Base-by-base conservation (phyloP, 2,797 vertebrate genomes). In the Hyperoplus lanceolatus region DNA sequence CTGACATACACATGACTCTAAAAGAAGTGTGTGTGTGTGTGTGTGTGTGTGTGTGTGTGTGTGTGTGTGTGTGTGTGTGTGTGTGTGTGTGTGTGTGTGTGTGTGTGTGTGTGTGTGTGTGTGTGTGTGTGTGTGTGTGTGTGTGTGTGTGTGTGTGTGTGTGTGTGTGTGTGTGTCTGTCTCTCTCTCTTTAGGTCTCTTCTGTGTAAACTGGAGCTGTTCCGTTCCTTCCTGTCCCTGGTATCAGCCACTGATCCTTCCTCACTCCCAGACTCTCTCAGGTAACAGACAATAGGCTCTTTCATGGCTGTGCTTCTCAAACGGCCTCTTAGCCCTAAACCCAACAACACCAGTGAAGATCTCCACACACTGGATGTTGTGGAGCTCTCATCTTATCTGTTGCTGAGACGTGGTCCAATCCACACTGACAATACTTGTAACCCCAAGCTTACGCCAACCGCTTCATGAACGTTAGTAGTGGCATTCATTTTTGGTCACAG, bases 131-230 rank as follows among this genome's bases (percentile, higher is more conserved):
- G 21, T 21, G 21, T 21, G 21, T 21, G 21, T 21, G 21, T 1
- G 21, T 21, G 21, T 21, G 21, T 21, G 21, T 21, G 21, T 21
- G 2, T 21, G 21, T 21, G 1, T 21, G 21, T 21, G 21, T 21
- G 21, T 21, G 1, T 21, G 21, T 21, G 21, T 21, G 21, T 21
- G 21, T 21, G 21, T 21, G 21, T 21, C 21, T 21, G 1, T 21
- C 21, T 21, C 21, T 21, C 21, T 21, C 21, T 21, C 9, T 88
- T 39, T 88, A 99, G 98, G 88, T 99, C 98, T 73, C 93, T 91
- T 46, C 95, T 99, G 84, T 97, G 96, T 90, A 99, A 98, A 90
- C 90, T 95, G 79, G 97, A 97, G 80, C 94, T 99, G n/a, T 99
- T 99, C 60, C 95, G 83, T 49, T 81, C 85, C 4, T 99, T 99